phyloP scores from a whole-genome alignment of 2,113 vertebrate genomes.

The Electrona antarctica region DNA sequence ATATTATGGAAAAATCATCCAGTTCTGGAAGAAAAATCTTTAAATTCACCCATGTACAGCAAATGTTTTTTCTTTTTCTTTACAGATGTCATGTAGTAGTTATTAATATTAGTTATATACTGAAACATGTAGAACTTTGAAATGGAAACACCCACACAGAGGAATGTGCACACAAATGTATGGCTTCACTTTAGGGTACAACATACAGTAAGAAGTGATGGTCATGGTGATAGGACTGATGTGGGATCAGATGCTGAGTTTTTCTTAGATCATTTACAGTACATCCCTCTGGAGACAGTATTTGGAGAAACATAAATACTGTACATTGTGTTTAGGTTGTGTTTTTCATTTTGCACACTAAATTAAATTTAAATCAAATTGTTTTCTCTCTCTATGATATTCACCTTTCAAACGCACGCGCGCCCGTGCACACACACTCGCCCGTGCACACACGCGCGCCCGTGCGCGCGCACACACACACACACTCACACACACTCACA shows the following conservation, averaged over 20 bases:
- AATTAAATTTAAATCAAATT: conserved; percentile 17
- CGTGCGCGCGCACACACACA: conserved; percentile 1
- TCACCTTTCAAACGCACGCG: neutral
- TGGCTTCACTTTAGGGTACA: too few relatives aligned
- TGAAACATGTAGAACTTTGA: too few relatives aligned
- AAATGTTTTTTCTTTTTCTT: too few relatives aligned
- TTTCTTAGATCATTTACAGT: too few relatives aligned
- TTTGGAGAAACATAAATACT: conserved; percentile 1
- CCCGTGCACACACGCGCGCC: neutral
- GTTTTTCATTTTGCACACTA: neutral
- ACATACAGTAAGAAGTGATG: too few relatives aligned
- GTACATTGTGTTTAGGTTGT: neutral
- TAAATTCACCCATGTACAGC: too few relatives aligned
- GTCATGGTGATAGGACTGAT: too few relatives aligned
- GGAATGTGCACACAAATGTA: neutral
- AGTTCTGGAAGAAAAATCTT: too few relatives aligned
- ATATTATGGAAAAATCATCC: too few relatives aligned
- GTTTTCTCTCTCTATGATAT: neutral
- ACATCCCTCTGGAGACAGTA: neutral
- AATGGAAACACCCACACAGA: neutral
- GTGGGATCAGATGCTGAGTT: too few relatives aligned
- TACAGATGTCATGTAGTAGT: too few relatives aligned
- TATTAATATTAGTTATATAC: too few relatives aligned
- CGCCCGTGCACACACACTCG: conserved; percentile 4
- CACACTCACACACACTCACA: conserved; percentile 1